Conservation (phyloP, 2,888 invertebrate species). For the Limnephilus lunatus region DNA sequence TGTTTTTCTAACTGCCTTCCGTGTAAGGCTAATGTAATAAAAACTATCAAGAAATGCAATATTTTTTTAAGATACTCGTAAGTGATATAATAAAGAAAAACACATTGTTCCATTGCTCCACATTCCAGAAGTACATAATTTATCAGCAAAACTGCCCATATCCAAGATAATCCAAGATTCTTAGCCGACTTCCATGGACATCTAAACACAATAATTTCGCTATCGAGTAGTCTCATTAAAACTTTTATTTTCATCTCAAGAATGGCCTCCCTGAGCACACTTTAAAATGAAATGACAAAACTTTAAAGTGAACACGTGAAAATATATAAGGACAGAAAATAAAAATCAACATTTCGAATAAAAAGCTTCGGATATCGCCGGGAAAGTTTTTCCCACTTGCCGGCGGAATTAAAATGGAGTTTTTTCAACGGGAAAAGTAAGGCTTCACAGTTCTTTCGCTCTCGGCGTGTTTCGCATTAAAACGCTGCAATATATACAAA, state of each 20-base stretch:
- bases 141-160: background rate
- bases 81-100: no score
- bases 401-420: slow-evolving; percentile 18
- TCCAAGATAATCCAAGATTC: no score
- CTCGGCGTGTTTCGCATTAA: background rate
- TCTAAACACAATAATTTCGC: background rate
- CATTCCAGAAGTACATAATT: no score
- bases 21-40: no score
- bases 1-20: no score
- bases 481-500: no score
- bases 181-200: no score
- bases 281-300: slow-evolving; percentile 25
- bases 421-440: background rate
- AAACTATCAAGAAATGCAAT: no score
- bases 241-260: background rate
- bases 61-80: no score
- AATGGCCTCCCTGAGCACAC: background rate
- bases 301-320: slow-evolving; percentile 40
- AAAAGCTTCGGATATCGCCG: slow-evolving; percentile 26
- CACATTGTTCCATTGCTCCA: no score
- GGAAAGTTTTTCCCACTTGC: slow-evolving; percentile 33
- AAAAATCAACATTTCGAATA: slow-evolving; percentile 38
- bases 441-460: background rate
- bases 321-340: slow-evolving; percentile 21
- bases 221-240: background rate